Evolutionary conservation across 2,113 vertebrate species (phyloP).

Genomic region (Saccopteryx bilineata): DNA sequence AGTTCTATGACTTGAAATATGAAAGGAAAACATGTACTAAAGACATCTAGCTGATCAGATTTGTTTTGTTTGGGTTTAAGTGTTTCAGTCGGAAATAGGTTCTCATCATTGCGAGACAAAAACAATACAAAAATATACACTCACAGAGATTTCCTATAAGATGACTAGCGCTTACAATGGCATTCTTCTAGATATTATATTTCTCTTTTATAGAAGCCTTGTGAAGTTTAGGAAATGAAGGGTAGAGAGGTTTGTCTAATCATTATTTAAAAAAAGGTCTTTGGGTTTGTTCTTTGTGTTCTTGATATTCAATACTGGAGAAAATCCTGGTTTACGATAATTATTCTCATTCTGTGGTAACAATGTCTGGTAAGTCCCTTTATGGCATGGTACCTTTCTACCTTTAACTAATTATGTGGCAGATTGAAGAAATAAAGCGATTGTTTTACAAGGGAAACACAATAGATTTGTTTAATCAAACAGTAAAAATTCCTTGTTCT

Average conservation of each 20-base stretch:
- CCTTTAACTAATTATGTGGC: neutral
- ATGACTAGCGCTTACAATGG: neutral
- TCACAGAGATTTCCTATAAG: neutral
- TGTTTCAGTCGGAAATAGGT: constrained; percentile 29
- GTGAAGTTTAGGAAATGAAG: neutral
- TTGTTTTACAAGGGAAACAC: constrained; percentile 5
- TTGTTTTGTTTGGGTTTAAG: neutral
- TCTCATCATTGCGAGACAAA: constrained; percentile 58
- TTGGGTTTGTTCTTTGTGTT: neutral
- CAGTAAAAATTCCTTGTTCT: neutral
- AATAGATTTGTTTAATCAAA: constrained; percentile 44
- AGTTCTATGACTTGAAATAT: neutral
- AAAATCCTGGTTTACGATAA: neutral
- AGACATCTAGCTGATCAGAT: neutral
- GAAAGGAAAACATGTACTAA: constrained; percentile 9
- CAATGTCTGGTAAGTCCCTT: neutral
- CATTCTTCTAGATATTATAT: neutral
- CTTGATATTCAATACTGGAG: neutral
- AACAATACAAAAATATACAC: constrained; percentile 34
- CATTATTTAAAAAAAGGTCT: neutral
- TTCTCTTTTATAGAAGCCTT: neutral
- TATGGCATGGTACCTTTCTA: constrained; percentile 3
- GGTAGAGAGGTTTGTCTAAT: neutral
- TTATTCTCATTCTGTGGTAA: constrained; percentile 8
- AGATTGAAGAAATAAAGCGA: neutral